Evolutionary conservation across 2,797 vertebrate genomes (phyloP).

Genomic region (Bradypus variegatus): DNA sequence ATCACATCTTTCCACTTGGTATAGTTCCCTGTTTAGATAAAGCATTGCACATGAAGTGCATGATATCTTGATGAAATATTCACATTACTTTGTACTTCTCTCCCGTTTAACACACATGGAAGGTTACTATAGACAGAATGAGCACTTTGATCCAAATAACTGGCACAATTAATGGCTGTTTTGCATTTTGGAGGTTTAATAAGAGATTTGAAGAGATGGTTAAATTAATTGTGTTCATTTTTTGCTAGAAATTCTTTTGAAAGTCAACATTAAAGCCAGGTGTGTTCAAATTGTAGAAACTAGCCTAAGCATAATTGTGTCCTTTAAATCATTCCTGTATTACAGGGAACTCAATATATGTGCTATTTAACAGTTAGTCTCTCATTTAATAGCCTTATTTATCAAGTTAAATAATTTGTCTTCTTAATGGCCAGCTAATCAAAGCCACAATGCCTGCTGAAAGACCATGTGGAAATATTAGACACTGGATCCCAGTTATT

Average conservation of each 20-base stretch:
- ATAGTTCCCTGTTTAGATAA: background rate
- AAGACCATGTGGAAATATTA: background rate
- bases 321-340: background rate
- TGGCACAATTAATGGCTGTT: background rate
- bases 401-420: slow-evolving; percentile 13
- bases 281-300: background rate
- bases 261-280: background rate
- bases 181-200: background rate
- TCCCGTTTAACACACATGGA: background rate
- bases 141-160: background rate
- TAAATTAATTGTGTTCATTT: background rate
- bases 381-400: background rate
- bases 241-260: background rate
- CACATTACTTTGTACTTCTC: background rate
- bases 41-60: background rate
- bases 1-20: background rate
- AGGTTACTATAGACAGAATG: background rate
- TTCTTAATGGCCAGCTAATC: background rate
- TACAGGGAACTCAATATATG: background rate
- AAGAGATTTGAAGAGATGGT: background rate
- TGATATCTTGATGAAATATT: background rate
- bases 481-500: background rate
- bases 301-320: background rate
- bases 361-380: background rate
- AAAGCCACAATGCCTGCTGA: background rate